Percentiles rank a stretch among this genome's conserved stretches.
These are phyloP conservation scores for Myotis planiceps DNA, from an alignment of 2,797 vertebrate species.

Conservation along the genomic window DNA sequence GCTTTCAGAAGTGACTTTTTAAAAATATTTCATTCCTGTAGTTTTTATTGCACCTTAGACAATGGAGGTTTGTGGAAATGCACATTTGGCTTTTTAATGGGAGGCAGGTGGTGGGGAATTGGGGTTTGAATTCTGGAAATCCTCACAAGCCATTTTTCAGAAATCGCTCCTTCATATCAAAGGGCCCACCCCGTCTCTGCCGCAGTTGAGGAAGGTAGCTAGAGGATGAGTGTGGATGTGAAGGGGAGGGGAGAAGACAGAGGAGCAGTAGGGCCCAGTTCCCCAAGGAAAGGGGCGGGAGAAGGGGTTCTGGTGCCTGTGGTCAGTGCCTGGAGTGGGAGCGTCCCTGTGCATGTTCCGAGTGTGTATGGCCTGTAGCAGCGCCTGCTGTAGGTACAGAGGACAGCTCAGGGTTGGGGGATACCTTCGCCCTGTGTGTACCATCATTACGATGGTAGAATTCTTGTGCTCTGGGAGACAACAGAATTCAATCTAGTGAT, in stretches of 20 bases:
- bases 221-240: not conserved
- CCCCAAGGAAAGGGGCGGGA: no score
- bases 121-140: not conserved
- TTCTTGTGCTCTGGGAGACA: not conserved
- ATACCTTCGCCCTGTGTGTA: not conserved
- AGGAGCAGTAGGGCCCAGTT: not conserved
- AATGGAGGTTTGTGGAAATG: not conserved
- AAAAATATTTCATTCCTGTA: not conserved
- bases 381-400: not conserved
- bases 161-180: not conserved
- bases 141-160: not conserved
- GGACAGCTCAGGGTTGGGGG: not conserved
- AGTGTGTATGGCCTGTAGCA: not conserved
- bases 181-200: not conserved
- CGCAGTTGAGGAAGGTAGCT: not conserved
- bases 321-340: not conserved
- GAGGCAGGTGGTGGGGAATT: not conserved
- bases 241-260: not conserved
- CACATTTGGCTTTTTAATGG: not conserved
- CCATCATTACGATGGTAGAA: not conserved
- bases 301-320: not conserved
- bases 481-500: not conserved
- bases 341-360: not conserved
- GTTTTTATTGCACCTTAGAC: not conserved
- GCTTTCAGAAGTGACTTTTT: not conserved